Evolutionary conservation across 2,797 vertebrate species (phyloP).

Genomic region (Sitta carolinensis): DNA sequence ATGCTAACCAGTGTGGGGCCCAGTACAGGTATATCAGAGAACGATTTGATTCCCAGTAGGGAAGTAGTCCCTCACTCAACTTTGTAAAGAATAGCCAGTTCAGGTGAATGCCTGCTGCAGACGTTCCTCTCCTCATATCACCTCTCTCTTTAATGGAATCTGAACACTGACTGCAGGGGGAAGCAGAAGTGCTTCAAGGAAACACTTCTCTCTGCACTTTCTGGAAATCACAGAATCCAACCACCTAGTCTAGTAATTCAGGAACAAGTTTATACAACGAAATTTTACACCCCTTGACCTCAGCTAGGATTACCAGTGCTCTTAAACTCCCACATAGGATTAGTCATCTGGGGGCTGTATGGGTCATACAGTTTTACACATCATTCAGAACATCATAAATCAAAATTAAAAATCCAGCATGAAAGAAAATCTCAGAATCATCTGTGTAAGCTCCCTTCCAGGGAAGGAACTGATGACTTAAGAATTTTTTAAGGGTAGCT

Average conservation of each 20-base stretch:
- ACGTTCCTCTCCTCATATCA: accelerated
- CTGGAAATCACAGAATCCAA: background rate
- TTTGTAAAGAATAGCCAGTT: background rate
- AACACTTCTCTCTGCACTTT: background rate
- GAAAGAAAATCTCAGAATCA: background rate
- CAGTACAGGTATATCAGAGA: background rate
- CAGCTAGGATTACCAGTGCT: background rate
- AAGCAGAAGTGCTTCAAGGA: background rate
- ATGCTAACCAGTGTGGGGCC: background rate
- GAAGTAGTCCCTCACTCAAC: background rate
- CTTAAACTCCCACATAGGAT: background rate
- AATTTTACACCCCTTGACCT: background rate
- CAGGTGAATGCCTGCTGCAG: background rate
- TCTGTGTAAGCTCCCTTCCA: background rate
- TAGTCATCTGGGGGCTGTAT: background rate
- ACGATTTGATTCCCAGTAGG: background rate
- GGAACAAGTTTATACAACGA: background rate
- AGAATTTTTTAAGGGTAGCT: background rate
- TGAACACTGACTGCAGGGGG: background rate
- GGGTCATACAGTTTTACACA: background rate
- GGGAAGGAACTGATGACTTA: background rate
- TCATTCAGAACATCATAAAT: background rate
- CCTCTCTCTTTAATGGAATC: background rate
- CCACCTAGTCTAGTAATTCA: background rate
- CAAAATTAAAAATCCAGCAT: background rate